A percentile compares a stretch with the other conserved stretches of the same genome.
These are phyloP conservation scores for Eucidaris tribuloides DNA, from an alignment of 35 echinoderm and acorn worm genomes.

Conservation along the genomic window DNA sequence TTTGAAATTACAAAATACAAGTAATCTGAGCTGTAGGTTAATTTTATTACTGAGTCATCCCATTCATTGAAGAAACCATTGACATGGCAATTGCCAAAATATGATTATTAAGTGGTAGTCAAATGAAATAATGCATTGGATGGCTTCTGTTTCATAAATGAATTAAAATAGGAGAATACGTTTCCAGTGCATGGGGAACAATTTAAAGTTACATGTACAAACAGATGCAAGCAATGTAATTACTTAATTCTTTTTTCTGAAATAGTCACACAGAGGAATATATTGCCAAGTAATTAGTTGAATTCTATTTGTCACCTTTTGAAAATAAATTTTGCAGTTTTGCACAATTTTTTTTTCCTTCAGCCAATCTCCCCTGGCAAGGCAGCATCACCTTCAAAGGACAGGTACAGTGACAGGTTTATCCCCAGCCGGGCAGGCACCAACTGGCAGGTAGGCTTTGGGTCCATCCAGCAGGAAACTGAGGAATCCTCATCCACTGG, in stretches of 20 bases:
- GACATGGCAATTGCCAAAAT: too few relatives aligned
- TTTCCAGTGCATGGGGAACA: too few relatives aligned
- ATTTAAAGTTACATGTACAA: too few relatives aligned
- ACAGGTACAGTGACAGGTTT: slow-evolving; percentile 85
- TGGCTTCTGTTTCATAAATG: too few relatives aligned
- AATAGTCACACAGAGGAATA: neutral
- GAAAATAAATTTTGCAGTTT: neutral
- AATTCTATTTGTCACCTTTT: neutral
- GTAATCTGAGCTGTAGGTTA: too few relatives aligned
- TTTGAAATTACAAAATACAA: too few relatives aligned
- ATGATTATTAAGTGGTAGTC: too few relatives aligned
- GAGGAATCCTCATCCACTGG: slow-evolving; percentile 38
- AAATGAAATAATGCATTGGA: too few relatives aligned
- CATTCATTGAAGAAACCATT: too few relatives aligned
- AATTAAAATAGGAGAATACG: too few relatives aligned
- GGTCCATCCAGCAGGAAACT: slow-evolving; percentile 67
- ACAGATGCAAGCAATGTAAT: too few relatives aligned
- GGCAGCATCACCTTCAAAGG: slow-evolving; percentile 87
- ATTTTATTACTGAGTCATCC: too few relatives aligned
- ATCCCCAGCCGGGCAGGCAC: slow-evolving; percentile 88
- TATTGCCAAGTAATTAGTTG: neutral
- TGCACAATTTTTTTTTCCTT: neutral
- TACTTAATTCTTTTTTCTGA: neutral
- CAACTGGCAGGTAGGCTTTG: slow-evolving; percentile 90
- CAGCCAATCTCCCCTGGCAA: slow-evolving; percentile 81